A percentile compares a stretch with the other conserved stretches of the same genome.
Evolutionary conservation across 2,797 vertebrate species (phyloP).

Genomic region (Takifugu rubripes): DNA sequence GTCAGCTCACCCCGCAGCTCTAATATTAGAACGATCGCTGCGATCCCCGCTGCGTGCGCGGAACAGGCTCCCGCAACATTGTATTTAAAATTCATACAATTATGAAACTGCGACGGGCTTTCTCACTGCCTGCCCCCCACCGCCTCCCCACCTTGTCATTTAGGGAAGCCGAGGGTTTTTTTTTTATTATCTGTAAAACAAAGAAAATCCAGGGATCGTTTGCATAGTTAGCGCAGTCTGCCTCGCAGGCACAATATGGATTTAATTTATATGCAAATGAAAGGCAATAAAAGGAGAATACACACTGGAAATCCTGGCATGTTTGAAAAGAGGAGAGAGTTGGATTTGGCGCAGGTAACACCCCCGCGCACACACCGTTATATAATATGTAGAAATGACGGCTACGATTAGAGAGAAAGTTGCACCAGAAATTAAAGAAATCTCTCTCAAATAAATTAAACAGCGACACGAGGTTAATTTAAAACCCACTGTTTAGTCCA

Average conservation of each 20-base stretch:
- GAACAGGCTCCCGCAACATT: conserved; percentile 65
- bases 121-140: conserved; percentile 40
- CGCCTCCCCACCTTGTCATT: conserved; percentile 66
- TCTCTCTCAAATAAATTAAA: no score
- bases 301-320: conserved; percentile 68
- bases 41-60: conserved; percentile 60
- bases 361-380: conserved; percentile 33
- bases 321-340: conserved; percentile 41
- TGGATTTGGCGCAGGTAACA: conserved; percentile 57
- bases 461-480: no score
- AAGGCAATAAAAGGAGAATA: conserved; percentile 76
- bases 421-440: conserved; percentile 11
- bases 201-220: conserved; percentile 83
- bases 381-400: conserved; percentile 41
- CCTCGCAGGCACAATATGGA: conserved; percentile 96
- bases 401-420: no score
- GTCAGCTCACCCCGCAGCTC: conserved; percentile 58
- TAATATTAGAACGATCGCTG: conserved; percentile 54
- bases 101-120: conserved; percentile 85
- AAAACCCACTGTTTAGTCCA: no score
- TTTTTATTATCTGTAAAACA: conserved; percentile 84
- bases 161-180: conserved; percentile 78
- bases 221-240: conserved; percentile 85
- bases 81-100: conserved; percentile 80
- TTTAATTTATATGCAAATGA: conserved; percentile 88